phyloP scores from a whole-genome alignment of 2,113 vertebrate genomes.

The Lipophrys pholis region DNA sequence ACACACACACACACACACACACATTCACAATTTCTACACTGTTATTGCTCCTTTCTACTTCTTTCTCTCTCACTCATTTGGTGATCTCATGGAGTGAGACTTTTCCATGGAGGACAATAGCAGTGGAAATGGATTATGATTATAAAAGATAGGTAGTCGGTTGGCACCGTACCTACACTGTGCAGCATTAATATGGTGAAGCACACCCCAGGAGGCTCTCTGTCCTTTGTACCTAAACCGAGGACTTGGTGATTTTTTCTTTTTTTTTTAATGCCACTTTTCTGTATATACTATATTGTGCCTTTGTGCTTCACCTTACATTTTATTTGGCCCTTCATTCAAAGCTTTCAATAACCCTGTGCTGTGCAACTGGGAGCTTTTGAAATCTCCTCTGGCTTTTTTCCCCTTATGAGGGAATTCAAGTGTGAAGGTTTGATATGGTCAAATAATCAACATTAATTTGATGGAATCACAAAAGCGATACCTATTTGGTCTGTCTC shows the following conservation, averaged over 20 bases:
- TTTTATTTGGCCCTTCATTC: constrained; percentile 15
- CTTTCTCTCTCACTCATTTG: constrained; percentile 68
- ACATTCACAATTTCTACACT: constrained; percentile 33
- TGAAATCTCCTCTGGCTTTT: constrained; percentile 55
- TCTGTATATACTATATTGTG: constrained; percentile 6
- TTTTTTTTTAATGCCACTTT: constrained; percentile 28
- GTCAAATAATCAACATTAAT: constrained; percentile 73
- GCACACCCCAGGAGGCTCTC: constrained; percentile 42
- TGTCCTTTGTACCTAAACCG: constrained; percentile 55
- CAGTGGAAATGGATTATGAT: constrained; percentile 81
- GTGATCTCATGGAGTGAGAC: constrained; percentile 64
- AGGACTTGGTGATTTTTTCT: constrained; percentile 37
- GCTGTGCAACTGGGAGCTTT: constrained; percentile 31
- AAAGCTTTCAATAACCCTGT: constrained; percentile 32
- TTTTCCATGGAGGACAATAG: constrained; percentile 74
- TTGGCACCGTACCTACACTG: constrained; percentile 47
- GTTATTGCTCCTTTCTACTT: constrained; percentile 42
- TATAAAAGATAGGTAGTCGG: constrained; percentile 69
- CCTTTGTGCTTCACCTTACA: constrained; percentile 13
- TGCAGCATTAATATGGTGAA: constrained; percentile 56
- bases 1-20: constrained; percentile 18
- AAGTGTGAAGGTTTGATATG: constrained; percentile 74
- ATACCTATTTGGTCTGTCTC: constrained; percentile 43
- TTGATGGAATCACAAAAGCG: constrained; percentile 68
- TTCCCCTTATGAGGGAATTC: constrained; percentile 51